Percentiles rank a stretch among this genome's conserved stretches.
Conservation (phyloP, 2,113 vertebrate species). For the Peucedramus taeniatus region DNA sequence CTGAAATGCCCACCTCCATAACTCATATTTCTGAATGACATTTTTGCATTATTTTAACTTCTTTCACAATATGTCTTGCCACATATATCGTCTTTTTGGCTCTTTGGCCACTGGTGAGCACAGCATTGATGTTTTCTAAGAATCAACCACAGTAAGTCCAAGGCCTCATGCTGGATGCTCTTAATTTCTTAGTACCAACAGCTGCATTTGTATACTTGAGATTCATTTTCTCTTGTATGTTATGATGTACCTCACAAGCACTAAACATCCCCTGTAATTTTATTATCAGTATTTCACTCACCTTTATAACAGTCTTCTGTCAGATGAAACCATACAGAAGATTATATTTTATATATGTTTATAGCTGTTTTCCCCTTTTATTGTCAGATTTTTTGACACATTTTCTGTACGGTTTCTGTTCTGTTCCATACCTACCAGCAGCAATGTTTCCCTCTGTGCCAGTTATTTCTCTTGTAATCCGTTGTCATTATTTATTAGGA, state of each 20-base stretch:
- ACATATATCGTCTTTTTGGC: neutral
- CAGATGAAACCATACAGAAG: neutral
- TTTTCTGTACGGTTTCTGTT: neutral
- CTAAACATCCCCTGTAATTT: neutral
- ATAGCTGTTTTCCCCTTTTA: neutral
- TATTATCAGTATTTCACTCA: neutral
- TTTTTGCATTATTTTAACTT: neutral
- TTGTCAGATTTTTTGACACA: neutral
- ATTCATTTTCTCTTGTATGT: neutral
- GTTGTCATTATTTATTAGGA: neutral
- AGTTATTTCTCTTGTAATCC: neutral
- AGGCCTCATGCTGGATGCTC: neutral
- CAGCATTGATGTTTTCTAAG: neutral
- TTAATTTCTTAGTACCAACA: neutral
- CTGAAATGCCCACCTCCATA: neutral
- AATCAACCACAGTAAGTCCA: neutral
- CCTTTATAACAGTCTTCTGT: neutral
- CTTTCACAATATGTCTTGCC: neutral
- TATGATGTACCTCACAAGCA: neutral
- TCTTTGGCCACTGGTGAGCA: neutral
- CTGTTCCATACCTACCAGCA: neutral
- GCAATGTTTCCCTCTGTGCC: neutral
- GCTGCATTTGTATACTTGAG: neutral
- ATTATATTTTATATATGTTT: neutral
- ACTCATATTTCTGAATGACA: neutral